phyloP scores from a whole-genome alignment of 2,797 vertebrate species.

The Arctocebus calabarensis region DNA sequence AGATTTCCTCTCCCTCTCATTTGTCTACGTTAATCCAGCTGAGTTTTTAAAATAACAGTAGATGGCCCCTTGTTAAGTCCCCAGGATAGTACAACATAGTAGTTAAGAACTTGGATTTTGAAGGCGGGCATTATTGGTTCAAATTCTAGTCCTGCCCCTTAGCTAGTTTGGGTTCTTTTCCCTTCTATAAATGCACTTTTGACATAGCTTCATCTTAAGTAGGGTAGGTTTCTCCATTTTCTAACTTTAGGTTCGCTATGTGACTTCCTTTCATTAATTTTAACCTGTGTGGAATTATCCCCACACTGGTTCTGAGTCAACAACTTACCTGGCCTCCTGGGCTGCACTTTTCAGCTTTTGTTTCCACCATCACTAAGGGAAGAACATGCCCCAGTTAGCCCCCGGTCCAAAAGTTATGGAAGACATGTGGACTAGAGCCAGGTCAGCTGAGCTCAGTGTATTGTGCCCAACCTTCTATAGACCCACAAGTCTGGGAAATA shows the following conservation, averaged over 20 bases:
- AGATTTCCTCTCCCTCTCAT: not conserved
- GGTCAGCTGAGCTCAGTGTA: not conserved
- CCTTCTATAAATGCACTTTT: not conserved
- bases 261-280: not conserved
- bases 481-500: not conserved
- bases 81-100: not conserved
- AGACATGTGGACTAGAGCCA: not conserved
- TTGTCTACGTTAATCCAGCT: not conserved
- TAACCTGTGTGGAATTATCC: too few relatives aligned
- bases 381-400: not conserved
- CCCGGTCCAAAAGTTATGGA: not conserved
- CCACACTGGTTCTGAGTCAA: not conserved
- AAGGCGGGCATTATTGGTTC: not conserved
- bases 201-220: not conserved
- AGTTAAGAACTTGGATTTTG: conserved; percentile 19
- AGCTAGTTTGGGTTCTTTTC: not conserved
- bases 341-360: not conserved
- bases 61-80: not conserved
- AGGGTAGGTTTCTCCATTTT: not conserved
- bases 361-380: not conserved
- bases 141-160: not conserved
- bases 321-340: not conserved
- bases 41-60: not conserved
- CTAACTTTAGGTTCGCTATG: not conserved
- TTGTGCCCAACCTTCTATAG: not conserved